phyloP scores from a whole-genome alignment of 1,140 invertebrate genomes.

The Spodoptera frugiperda region DNA sequence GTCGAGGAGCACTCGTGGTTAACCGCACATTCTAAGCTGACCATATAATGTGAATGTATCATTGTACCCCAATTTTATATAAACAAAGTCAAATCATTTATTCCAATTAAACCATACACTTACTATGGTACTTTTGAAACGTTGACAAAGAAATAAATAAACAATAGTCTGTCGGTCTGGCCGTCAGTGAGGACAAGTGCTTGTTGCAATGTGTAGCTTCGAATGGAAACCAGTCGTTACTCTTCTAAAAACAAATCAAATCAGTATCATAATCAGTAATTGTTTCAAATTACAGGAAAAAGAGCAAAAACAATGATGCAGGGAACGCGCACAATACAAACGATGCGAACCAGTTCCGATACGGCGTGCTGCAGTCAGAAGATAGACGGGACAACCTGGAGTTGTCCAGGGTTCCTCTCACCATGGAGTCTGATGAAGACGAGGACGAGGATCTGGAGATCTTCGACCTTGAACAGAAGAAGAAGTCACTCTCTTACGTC shows the following conservation, averaged over 20 bases:
- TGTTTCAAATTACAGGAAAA: constrained; percentile 70
- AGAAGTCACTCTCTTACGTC: constrained; percentile 78
- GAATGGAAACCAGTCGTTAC: too few species aligned
- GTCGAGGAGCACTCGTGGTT: too few species aligned
- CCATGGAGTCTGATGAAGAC: constrained; percentile 82
- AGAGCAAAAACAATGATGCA: constrained; percentile 71
- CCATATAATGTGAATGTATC: too few species aligned
- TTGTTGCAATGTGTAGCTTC: too few species aligned
- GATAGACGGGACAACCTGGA: constrained; percentile 76
- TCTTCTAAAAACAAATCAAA: too few species aligned
- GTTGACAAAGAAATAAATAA: too few species aligned
- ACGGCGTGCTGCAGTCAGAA: constrained; percentile 79
- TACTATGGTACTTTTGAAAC: too few species aligned
- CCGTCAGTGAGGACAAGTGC: too few species aligned
- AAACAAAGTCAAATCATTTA: too few species aligned
- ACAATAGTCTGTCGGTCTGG: too few species aligned
- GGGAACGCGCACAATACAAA: constrained; percentile 65
- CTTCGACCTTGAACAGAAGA: constrained; percentile 82
- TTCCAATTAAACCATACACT: too few species aligned
- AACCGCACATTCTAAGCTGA: too few species aligned
- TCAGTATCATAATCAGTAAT: neutral
- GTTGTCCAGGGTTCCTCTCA: constrained; percentile 75
- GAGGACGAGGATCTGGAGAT: constrained; percentile 82
- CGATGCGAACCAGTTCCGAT: constrained; percentile 79
- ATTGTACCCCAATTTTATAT: neutral